Percentiles rank a stretch among this genome's conserved stretches.
Conservation (phyloP, 2,888 invertebrate genomes). For the Melanchra persicariae region DNA sequence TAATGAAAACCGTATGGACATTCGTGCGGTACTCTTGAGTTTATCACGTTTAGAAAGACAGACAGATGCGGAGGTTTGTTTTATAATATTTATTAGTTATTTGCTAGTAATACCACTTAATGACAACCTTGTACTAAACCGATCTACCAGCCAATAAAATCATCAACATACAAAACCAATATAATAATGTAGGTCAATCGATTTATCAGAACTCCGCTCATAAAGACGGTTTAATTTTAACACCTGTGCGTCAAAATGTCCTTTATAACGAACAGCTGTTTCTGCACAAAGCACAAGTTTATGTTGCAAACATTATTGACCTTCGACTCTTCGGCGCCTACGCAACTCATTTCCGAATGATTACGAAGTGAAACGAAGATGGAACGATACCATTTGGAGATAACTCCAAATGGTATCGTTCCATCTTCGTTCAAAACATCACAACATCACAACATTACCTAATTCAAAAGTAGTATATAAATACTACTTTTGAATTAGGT, state of each 20-base stretch:
- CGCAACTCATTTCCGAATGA: constrained; percentile 51
- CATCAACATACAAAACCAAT: constrained; percentile 5
- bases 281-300: constrained; percentile 42
- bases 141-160: not conserved
- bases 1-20: too few species aligned
- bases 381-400: constrained; percentile 27
- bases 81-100: not conserved
- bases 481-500: constrained; percentile 16
- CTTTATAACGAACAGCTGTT: constrained; percentile 57
- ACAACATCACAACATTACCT: too few species aligned
- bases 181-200: constrained; percentile 22
- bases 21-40: too few species aligned
- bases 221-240: constrained; percentile 35
- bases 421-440: too few species aligned
- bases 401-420: too few species aligned
- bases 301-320: constrained; percentile 60
- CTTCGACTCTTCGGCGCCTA: constrained; percentile 58
- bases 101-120: not conserved
- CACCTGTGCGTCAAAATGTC: constrained; percentile 50
- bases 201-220: constrained; percentile 14
- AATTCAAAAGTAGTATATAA: too few species aligned
- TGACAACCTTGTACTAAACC: constrained; percentile 7
- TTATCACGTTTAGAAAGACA: too few species aligned
- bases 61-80: too few species aligned
- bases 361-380: constrained; percentile 56